Conservation (phyloP, 1,140 invertebrate species). For the Andricus grossulariae region DNA sequence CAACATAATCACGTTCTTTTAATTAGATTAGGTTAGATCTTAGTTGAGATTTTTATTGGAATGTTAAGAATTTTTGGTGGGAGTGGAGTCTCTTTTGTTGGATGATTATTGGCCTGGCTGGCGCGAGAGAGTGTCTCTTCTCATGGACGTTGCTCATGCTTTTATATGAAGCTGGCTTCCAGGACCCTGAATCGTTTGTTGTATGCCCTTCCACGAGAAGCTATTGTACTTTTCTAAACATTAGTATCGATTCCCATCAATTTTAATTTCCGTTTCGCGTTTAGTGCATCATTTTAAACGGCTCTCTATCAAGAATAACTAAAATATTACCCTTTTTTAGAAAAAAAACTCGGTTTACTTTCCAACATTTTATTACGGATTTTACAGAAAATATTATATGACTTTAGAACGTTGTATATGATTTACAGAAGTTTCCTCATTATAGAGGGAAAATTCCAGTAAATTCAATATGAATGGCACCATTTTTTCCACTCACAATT, state of each 20-base stretch:
- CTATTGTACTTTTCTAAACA: slow-evolving; percentile 17
- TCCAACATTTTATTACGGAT: no score
- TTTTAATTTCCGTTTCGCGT: background rate
- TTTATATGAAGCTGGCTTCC: slow-evolving; percentile 67
- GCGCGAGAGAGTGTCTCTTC: slow-evolving; percentile 64
- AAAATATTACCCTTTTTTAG: no score
- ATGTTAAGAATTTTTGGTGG: slow-evolving; percentile 34
- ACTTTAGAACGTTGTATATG: no score
- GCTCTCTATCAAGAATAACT: no score
- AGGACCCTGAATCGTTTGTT: slow-evolving; percentile 68
- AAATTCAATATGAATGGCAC: no score
- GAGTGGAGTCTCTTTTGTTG: slow-evolving; percentile 35
- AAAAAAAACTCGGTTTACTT: no score
- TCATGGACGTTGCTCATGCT: slow-evolving; percentile 61
- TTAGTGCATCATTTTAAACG: background rate
- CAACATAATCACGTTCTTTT: background rate
- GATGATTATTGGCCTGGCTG: slow-evolving; percentile 44
- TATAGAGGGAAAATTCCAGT: no score
- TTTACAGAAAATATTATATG: no score
- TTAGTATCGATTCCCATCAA: background rate
- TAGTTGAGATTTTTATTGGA: background rate
- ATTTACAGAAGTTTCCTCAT: no score
- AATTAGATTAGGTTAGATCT: background rate
- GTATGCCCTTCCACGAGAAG: slow-evolving; percentile 51
- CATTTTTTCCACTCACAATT: no score